Base-by-base conservation (phyloP, 1,140 invertebrate species). In the Centruroides vittatus region DNA sequence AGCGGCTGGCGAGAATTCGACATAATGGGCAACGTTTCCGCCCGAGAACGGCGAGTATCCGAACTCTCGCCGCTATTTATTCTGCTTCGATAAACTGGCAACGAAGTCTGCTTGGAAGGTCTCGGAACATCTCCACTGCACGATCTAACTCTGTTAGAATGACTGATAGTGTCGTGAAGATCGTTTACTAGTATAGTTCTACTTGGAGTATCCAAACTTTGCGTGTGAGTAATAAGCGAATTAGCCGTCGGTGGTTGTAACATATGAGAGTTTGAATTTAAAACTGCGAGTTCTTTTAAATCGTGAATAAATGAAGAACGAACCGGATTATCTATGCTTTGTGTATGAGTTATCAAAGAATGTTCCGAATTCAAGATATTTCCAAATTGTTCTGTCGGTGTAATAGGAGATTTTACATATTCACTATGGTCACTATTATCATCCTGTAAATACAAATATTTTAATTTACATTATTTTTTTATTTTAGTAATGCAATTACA, bases 1-100 rank as follows among this genome's bases (percentile, higher is more conserved):
- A 86, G 84, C 59, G 89, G 85, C 47, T 62, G 61, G 13, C 49
- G 61, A 11, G 13, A 36, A 3, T 53, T 55, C 11, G 52, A 13
- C 7, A 47, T 47, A 35, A 13, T 50, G n/a, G 55, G 46, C 35
- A 41, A 59, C 36, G 58, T 60, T 55, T 53, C 57, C 54, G 55
- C 41, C 41, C 53, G 47, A 48, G 59, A 58, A 56, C 64, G 46
- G 4, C 47, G 36, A 0, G 55, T 34, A 55, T 66, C 64, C 11
- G 13, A 5, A 47, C 8, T 12, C 35, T 60, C 60, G 34, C 63
- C 64, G 47, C 46, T 58, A 50, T 50, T 58, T 3, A 60, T 54
- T 34, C 61, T 23, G 36, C 55, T 59, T 49, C 63, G n/a, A 57
- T 57, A 65, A 10, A 47, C 47, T 47, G 64, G 60, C 57, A 66